Conservation (phyloP, 1,140 invertebrate species). For the Dreissena rostriformis region DNA sequence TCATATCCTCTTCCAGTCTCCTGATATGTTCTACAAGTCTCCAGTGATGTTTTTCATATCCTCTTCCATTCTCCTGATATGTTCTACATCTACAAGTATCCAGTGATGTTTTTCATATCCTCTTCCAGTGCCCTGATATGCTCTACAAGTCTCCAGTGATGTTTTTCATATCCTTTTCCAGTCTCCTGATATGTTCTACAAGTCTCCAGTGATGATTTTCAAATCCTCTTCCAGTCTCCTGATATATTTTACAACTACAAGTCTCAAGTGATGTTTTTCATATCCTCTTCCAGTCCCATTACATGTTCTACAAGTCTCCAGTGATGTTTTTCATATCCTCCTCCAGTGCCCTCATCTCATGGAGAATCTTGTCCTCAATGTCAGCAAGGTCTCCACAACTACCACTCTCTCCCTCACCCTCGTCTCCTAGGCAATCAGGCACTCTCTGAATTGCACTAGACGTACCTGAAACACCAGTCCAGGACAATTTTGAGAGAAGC, state of each 20-base stretch:
- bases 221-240: too few species aligned
- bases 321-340: constrained; percentile 29
- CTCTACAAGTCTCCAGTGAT: not conserved
- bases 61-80: not conserved
- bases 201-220: not conserved
- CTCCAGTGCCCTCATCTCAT: constrained; percentile 42
- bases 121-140: constrained; percentile 7
- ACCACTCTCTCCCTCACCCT: too few species aligned
- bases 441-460: too few species aligned
- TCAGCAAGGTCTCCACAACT: constrained; percentile 2
- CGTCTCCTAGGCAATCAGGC: too few species aligned
- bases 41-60: constrained; percentile 10
- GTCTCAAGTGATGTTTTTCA: constrained; percentile 12
- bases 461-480: too few species aligned
- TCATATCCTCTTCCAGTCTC: constrained; percentile 28
- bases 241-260: too few species aligned
- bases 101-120: constrained; percentile 11
- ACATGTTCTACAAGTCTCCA: not conserved
- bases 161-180: constrained; percentile 21
- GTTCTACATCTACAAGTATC: too few species aligned
- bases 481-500: too few species aligned
- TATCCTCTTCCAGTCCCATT: constrained; percentile 34
- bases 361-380: constrained; percentile 39
- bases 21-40: constrained; percentile 10
- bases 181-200: constrained; percentile 26